Conservation (phyloP, 2,797 vertebrate genomes). For the Chelonia mydas region DNA sequence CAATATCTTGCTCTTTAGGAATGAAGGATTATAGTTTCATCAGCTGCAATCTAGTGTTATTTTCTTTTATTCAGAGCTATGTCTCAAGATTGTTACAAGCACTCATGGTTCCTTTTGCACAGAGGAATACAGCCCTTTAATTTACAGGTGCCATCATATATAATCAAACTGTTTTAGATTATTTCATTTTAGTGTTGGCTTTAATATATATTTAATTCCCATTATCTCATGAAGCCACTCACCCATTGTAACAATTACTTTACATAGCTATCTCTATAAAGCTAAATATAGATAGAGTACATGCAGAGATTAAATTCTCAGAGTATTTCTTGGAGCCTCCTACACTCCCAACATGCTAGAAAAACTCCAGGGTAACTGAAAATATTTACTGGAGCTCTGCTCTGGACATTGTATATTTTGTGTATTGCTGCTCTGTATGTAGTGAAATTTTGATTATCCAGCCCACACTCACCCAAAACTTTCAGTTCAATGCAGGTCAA, state of each 20-base stretch:
- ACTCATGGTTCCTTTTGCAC: not conserved
- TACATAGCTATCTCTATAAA: not conserved
- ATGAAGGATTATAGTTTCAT: not conserved
- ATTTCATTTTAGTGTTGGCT: not conserved
- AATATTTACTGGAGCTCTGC: no score
- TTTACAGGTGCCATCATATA: not conserved
- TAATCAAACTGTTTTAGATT: slow-evolving; percentile 12
- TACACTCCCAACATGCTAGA: no score
- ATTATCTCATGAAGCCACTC: not conserved
- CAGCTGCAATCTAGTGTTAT: not conserved
- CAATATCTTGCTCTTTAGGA: not conserved
- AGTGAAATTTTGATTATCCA: not conserved
- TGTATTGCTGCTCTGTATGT: not conserved
- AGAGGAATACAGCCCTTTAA: not conserved
- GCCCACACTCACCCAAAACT: not conserved
- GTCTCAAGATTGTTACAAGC: not conserved
- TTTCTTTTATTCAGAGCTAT: not conserved
- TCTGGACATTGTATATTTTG: not conserved
- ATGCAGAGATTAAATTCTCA: no score
- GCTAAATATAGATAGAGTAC: not conserved
- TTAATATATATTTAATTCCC: not conserved
- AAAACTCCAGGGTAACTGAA: no score
- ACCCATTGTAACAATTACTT: not conserved
- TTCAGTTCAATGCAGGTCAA: not conserved
- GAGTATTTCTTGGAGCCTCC: no score